phyloP scores from a whole-genome alignment of 2,888 invertebrate genomes.

The Acrocera orbiculus region DNA sequence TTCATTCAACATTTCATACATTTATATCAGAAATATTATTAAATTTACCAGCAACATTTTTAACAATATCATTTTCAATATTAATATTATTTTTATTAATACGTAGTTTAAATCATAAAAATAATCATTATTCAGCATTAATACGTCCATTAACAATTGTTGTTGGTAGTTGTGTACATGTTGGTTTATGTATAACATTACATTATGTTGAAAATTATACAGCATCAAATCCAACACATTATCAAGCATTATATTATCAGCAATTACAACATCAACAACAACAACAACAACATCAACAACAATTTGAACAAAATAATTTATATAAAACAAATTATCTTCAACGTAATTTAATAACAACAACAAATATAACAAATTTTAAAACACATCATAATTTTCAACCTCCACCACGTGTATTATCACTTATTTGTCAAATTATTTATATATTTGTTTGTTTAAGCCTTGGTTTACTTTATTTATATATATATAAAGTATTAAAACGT shows the following conservation, averaged over 20 bases:
- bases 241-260: conserved; percentile 20
- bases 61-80: conserved; percentile 78
- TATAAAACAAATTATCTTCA: not conserved
- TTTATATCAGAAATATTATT: conserved; percentile 67
- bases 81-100: conserved; percentile 70
- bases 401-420: conserved; percentile 41
- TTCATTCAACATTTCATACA: conserved; percentile 58
- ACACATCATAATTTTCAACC: conserved; percentile 16
- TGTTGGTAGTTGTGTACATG: conserved; percentile 59
- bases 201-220: conserved; percentile 53
- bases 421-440: conserved; percentile 71
- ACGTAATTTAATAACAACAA: not conserved
- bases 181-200: conserved; percentile 61
- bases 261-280: conserved; percentile 14
- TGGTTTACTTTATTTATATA: conserved; percentile 68
- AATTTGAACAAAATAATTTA: conserved; percentile 4
- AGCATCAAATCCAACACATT: conserved; percentile 21
- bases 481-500: conserved; percentile 59
- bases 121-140: conserved; percentile 46
- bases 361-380: conserved; percentile 17
- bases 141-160: conserved; percentile 65
- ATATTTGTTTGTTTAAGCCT: conserved; percentile 69
- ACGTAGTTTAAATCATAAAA: conserved; percentile 59
- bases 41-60: conserved; percentile 68
- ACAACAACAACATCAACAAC: conserved; percentile 11